Evolutionary conservation across 2,888 invertebrate species (phyloP).

Genomic region (Chalcis sispes): DNA sequence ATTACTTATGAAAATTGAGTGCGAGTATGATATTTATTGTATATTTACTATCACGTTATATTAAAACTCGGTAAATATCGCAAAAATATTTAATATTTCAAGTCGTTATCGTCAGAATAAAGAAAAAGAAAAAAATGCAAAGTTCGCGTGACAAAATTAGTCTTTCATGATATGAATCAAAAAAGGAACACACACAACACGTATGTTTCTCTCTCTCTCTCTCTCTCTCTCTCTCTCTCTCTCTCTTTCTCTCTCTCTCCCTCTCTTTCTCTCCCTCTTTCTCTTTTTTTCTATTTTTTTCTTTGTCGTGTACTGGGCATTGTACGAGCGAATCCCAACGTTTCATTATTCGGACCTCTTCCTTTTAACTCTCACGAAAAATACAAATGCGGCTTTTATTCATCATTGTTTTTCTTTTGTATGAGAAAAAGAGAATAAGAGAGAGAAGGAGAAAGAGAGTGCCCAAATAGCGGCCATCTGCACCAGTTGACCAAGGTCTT

Average conservation of each 20-base stretch:
- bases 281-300: too few relatives aligned
- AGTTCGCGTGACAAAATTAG: neutral
- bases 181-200: too few relatives aligned
- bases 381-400: too few relatives aligned
- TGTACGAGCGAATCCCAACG: constrained; percentile 19
- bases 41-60: neutral
- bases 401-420: too few relatives aligned
- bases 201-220: too few relatives aligned
- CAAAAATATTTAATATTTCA: neutral
- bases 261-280: too few relatives aligned
- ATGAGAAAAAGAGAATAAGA: too few relatives aligned
- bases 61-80: neutral
- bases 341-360: constrained; percentile 43
- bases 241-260: too few relatives aligned
- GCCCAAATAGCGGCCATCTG: constrained; percentile 33
- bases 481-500: neutral
- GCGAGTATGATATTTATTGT: neutral
- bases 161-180: neutral
- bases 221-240: too few relatives aligned
- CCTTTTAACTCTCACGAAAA: too few relatives aligned
- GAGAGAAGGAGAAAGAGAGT: too few relatives aligned
- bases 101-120: neutral
- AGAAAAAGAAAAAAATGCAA: neutral
- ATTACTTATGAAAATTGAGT: too few relatives aligned
- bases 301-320: constrained; percentile 23